phyloP scores from a whole-genome alignment of 2,113 vertebrate genomes.

The Ameiurus melas region DNA sequence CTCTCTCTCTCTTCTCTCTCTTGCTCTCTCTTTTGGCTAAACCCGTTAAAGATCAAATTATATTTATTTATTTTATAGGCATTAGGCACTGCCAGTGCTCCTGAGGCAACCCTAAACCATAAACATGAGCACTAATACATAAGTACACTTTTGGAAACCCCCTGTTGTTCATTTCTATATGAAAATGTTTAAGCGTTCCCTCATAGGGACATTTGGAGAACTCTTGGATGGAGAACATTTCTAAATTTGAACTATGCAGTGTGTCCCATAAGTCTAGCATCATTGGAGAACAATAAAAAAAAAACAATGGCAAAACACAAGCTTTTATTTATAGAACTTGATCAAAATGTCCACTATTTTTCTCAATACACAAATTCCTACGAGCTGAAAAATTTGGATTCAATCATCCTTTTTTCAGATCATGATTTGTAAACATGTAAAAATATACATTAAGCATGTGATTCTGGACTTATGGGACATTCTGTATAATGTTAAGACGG shows the following conservation, averaged over 20 bases:
- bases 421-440: neutral
- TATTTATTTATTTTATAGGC: conserved; percentile 3
- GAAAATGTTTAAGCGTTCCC: neutral
- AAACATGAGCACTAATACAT: neutral
- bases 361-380: neutral
- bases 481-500: neutral
- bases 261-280: neutral
- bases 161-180: neutral
- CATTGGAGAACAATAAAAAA: neutral
- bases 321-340: neutral
- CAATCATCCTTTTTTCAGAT: neutral
- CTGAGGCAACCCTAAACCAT: neutral
- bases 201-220: neutral
- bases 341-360: neutral
- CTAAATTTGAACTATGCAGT: neutral
- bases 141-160: neutral
- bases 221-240: neutral
- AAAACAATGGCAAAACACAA: neutral
- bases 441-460: neutral
- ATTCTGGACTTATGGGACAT: neutral
- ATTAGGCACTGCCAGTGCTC: neutral
- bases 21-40: neutral
- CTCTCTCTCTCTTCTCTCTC: neutral
- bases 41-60: neutral
- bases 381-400: neutral